Conservation (phyloP, 2,113 vertebrate genomes). For the Gymnobelideus leadbeateri region DNA sequence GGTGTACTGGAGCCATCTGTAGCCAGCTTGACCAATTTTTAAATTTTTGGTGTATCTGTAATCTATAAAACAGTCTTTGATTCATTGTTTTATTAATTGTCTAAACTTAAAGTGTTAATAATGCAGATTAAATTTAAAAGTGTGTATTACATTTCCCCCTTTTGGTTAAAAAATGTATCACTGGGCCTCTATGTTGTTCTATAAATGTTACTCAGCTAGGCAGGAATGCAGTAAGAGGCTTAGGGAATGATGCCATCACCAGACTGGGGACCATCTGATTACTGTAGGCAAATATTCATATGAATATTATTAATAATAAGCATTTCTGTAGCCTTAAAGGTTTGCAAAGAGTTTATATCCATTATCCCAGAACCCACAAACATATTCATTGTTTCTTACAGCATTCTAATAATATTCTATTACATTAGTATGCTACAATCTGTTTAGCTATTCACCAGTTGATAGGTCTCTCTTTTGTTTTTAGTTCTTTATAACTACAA, state of each 20-base stretch:
- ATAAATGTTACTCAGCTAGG: neutral
- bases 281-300: neutral
- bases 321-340: neutral
- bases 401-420: neutral
- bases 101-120: neutral
- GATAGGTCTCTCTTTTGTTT: neutral
- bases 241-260: neutral
- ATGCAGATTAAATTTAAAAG: neutral
- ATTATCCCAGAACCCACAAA: neutral
- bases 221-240: neutral
- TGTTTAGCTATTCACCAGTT: neutral
- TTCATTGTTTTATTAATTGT: neutral
- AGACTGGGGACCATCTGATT: neutral
- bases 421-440: neutral
- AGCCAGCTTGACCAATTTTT: neutral
- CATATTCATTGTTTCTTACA: neutral
- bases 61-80: neutral
- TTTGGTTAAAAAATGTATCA: neutral
- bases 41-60: neutral
- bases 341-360: neutral
- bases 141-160: neutral
- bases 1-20: neutral
- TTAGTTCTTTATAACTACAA: neutral
- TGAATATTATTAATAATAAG: neutral
- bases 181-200: neutral